Base-by-base conservation (phyloP, 1,140 invertebrate genomes). In the Nylanderia fulva region DNA sequence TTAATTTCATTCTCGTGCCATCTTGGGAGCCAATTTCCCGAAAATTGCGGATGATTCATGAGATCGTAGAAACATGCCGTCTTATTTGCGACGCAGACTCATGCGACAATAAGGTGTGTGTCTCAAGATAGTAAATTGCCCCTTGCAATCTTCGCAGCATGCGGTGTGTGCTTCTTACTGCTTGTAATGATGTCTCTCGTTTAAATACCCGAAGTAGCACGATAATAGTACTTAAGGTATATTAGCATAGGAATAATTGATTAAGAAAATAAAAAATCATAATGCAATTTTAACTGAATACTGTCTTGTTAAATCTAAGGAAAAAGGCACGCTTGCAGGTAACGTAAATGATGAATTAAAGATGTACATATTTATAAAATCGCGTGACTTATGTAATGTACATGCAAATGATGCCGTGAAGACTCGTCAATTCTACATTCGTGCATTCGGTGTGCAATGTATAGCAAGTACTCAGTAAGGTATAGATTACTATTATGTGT, bases 41-140 rank as follows among this genome's bases (percentile, higher is more conserved):
- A 79, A 77, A 66, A 48, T 77, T 48, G 33, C 21, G 29, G 61
- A 54, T 79, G 42, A 79, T 79, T 68, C 42, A 79, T 54, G 5
- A 68, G 52, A 66, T 68, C 29, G 18, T 54, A 79, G 42, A 68
- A 66, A n/a, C 15, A 0, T 39, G 13, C 58, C 42, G 2, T 54
- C 42, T 61, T 79, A 77, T 77, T 66, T 68, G 75, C 13, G 45
- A 36, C 42, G 29, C 9, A 18, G 21, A 2, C 39, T 72, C 29
- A 39, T 21, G 24, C n/a, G 52, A 56, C n/a, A n/a, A n/a, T n/a
- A n/a, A 36, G 21, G 15, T 9, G 5, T 33, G 5, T 63, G 15
- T 76, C 39, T 29, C 11, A 45, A 76, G 27, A 45, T 63, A 76
- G 39, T 60, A 75, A 75, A 58, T 75, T 58, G 7, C 11, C 33